Evolutionary conservation across 2,797 vertebrate species (phyloP), one percentile per base, ranked within the genome.

Genomic region (Tenualosa ilisha): DNA sequence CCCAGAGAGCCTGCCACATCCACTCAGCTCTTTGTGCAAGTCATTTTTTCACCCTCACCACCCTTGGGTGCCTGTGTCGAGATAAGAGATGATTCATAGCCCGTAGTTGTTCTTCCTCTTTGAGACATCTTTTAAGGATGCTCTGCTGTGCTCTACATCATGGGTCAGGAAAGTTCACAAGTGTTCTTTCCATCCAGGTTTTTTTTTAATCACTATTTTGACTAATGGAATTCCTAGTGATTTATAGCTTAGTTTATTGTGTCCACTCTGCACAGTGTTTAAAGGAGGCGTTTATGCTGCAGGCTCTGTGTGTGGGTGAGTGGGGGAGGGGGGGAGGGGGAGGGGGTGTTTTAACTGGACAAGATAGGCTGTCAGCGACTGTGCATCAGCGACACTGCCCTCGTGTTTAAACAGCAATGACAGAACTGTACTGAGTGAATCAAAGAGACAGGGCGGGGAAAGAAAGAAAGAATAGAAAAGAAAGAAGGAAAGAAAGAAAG

Each of bases 1-100:
- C 63, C 87, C 75, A 63, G 61, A 81, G 87, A 61, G 85, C 84
- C 56, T 85, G 49, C 68, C 68, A 72, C 68, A 26, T 72, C 68
- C 68, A 40, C 68, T 72, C 37, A 72, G 37, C 31, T 72, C 13
- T 72, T 72, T 40, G 65, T 72, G 24, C 26, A 37, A 72, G 26
- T 72, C 31, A 40, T 13, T 72, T 43, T 79, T 79, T 22, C 31
- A 46, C 72, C 72, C 40, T 9, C 72, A 79, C 72, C 26, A 79
- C 72, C 72, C 72, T 43, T 79, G 37, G 72, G 40, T 79, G 40
- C 40, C 72, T 46, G 37, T 79, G 72, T 43, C 17, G 43, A 46
- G 37, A 79, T 79, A 20, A 43, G 72, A 79, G 37, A 79, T 79
- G 37, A 79, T 20, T 79, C 72, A 79, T 46, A 79, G 72, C 72